These are phyloP conservation scores for Anoura caudifer DNA, from an alignment of 2,113 vertebrate species.

Conservation along the genomic window DNA sequence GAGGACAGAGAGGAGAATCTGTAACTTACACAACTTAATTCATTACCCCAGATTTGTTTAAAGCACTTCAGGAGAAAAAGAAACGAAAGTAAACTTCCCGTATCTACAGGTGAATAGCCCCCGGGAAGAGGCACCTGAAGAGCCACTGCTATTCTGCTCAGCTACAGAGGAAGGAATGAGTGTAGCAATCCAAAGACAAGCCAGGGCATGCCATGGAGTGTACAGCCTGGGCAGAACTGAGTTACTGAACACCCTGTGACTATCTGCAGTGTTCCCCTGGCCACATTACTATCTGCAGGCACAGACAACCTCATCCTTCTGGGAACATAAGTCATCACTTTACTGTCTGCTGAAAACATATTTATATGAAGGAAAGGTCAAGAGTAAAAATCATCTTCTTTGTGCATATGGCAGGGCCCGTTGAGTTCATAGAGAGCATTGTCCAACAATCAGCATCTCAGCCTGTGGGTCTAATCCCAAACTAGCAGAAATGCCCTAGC, in stretches of 20 bases:
- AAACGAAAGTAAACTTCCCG: background rate
- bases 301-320: background rate
- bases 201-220: background rate
- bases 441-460: background rate
- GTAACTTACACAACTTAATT: background rate
- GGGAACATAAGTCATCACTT: background rate
- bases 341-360: background rate
- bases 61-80: background rate
- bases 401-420: background rate
- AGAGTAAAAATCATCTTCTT: constrained; percentile 31
- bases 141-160: background rate
- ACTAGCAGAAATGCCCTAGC: constrained; percentile 13
- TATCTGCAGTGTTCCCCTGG: background rate
- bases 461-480: constrained; percentile 13
- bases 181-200: background rate
- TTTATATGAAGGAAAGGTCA: constrained; percentile 24
- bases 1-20: background rate
- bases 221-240: background rate
- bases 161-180: background rate
- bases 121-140: background rate
- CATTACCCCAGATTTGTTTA: background rate
- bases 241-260: background rate
- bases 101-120: constrained; percentile 8
- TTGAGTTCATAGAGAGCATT: constrained; percentile 25
- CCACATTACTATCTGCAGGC: background rate